Evolutionary conservation across 30 jellyfish, hydroid and myxozoan genomes (phyloP).

Genomic region (Aurelia sp.): DNA sequence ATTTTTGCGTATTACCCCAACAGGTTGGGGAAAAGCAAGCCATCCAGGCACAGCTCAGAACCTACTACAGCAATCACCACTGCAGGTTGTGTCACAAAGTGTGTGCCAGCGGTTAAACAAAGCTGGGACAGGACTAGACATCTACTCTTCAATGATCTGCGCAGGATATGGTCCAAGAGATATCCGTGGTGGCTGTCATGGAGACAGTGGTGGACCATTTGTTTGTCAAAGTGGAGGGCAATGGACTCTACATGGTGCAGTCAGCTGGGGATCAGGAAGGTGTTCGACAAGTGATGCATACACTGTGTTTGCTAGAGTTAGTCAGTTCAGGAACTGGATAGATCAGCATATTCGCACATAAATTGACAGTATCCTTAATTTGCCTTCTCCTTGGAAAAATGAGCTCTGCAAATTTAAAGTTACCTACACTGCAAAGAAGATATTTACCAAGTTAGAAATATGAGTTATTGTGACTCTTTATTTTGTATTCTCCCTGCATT

Average conservation of each 20-base stretch:
- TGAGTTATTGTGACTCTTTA: too few relatives aligned
- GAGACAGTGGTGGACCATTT: constrained; percentile 96
- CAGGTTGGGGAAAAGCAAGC: constrained; percentile 78
- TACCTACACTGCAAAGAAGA: too few relatives aligned
- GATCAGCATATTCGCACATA: not conserved
- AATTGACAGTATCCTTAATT: too few relatives aligned
- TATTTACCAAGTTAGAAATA: too few relatives aligned
- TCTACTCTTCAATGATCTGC: constrained; percentile 64
- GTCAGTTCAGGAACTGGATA: constrained; percentile 53
- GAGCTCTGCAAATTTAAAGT: too few relatives aligned
- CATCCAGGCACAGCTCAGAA: constrained; percentile 56
- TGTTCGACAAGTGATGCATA: constrained; percentile 76
- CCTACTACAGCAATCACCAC: constrained; percentile 55
- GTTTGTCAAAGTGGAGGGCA: constrained; percentile 76
- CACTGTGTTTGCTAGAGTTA: constrained; percentile 84
- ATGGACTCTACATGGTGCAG: constrained; percentile 89
- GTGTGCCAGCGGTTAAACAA: too few relatives aligned
- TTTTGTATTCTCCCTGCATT: too few relatives aligned
- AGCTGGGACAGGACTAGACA: too few relatives aligned
- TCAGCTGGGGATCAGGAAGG: constrained; percentile 89
- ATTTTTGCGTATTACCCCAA: not conserved
- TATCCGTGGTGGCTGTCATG: constrained; percentile 93
- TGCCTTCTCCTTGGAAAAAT: too few relatives aligned
- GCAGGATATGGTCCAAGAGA: constrained; percentile 88
- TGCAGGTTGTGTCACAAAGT: constrained; percentile 48